Percentiles rank a stretch among this genome's conserved stretches.
Evolutionary conservation across 2,113 vertebrate species (phyloP).

Genomic region (Maccullochella peelii): DNA sequence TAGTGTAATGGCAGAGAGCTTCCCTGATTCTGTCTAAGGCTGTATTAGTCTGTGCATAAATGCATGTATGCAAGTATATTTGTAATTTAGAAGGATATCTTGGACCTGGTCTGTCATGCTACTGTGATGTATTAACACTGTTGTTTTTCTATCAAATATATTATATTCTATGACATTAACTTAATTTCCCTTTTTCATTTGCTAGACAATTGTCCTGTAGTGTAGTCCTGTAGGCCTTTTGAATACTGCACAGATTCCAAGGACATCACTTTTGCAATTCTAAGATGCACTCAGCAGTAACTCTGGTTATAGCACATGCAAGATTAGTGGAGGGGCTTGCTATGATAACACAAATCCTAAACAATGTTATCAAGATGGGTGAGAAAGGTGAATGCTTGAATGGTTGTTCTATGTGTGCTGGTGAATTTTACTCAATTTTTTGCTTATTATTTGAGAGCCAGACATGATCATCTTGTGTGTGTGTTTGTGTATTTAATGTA

Average conservation of each 20-base stretch:
- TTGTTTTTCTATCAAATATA: not conserved
- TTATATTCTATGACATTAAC: not conserved
- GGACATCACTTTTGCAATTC: not conserved
- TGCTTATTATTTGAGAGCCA: not conserved
- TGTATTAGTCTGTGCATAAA: not conserved
- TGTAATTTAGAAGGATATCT: not conserved
- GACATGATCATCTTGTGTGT: not conserved
- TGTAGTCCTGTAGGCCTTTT: no score
- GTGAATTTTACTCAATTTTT: not conserved
- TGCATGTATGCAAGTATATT: not conserved
- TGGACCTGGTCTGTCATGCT: not conserved
- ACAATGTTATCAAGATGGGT: not conserved
- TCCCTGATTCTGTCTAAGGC: not conserved
- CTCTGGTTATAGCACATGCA: not conserved
- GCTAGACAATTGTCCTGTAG: not conserved
- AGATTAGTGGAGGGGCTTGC: not conserved
- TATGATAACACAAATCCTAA: conserved; percentile 10
- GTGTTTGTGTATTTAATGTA: not conserved
- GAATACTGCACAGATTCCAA: not conserved
- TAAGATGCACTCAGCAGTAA: not conserved
- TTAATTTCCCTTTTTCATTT: not conserved
- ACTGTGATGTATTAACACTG: not conserved
- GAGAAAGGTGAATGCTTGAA: not conserved
- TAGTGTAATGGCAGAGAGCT: conserved; percentile 13
- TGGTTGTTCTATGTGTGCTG: not conserved